Conservation (phyloP, 1,140 invertebrate genomes). For the Trachelipus rathkii region DNA sequence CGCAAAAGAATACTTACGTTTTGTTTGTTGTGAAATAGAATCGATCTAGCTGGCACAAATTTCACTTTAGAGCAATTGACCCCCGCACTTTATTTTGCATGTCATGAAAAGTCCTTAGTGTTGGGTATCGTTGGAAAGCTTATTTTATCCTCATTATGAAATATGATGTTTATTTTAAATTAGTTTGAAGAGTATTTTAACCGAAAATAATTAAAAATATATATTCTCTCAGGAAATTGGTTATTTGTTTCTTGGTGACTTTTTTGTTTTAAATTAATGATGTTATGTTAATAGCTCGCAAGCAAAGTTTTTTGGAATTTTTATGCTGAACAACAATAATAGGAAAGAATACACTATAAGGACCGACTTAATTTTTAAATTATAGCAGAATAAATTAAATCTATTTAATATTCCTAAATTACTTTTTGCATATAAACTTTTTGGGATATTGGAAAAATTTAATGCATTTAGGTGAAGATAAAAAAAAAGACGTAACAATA, state of each 20-base stretch:
- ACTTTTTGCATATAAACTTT: no score
- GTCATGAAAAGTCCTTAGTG: slow-evolving; percentile 36
- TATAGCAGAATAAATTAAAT: no score
- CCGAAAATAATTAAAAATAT: neutral
- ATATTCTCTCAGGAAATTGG: neutral
- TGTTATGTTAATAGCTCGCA: no score
- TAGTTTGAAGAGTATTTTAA: neutral
- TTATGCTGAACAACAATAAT: no score
- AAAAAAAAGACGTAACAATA: no score
- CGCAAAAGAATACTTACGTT: slow-evolving; percentile 38
- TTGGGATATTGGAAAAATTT: no score
- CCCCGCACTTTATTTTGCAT: slow-evolving; percentile 38
- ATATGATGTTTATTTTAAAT: neutral
- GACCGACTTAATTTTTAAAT: no score
- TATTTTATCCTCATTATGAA: slow-evolving; percentile 23
- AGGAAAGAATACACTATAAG: no score
- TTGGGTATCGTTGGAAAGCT: slow-evolving; percentile 46
- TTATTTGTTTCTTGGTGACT: neutral
- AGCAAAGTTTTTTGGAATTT: no score
- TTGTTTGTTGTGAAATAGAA: slow-evolving; percentile 47
- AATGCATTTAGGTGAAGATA: no score
- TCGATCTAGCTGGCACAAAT: slow-evolving; percentile 46
- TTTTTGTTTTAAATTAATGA: no score
- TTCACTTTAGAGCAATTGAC: slow-evolving; percentile 45
- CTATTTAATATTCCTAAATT: no score